Base-by-base conservation (phyloP, 2,113 vertebrate species). In the Aphyosemion australe region DNA sequence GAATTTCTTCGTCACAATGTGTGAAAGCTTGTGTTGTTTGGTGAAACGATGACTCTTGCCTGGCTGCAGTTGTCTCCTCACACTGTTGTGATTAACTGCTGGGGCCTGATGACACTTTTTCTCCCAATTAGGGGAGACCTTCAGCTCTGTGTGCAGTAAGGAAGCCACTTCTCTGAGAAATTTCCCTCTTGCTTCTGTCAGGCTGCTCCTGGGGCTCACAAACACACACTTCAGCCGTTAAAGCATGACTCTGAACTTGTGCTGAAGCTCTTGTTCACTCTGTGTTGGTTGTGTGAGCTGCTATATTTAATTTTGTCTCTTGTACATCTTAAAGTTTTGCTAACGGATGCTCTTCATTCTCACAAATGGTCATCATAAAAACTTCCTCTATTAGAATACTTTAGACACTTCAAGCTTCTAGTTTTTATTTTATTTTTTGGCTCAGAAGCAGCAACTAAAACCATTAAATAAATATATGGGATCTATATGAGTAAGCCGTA, bases 81-180 rank as follows among this genome's bases (percentile, higher is more conserved):
- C 71, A 43, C 55, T 58, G 76, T 49, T 60, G 61, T 84, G 74
- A 85, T 82, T 79, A 85, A 79, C 69, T 83, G 54, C 58, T 6
- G 51, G 21, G 54, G 60, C 42, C 18, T 15, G 14, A 56, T 83
- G 85, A 80, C 83, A 82, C 70, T 73, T 87, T 37, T 69, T 26
- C 72, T 20, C 18, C 87, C 86, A 90, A 85, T 90, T 89, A 90
- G 62, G 37, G 48, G 63, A 61, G 57, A 61, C 72, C 69, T 65
- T 71, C 71, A 49, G 75, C 61, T 57, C 48, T 0, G 52, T 58
- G 51, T 58, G 65, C 53, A 15, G 52, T 71, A 63, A 34, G 58
- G 54, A 67, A 58, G 57, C 54, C 43, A 41, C 69, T 74, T 64
- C 61, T 65, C 47, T 63, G 54, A 76, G 78, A 84, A 69, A 66